A percentile compares a stretch with the other conserved stretches of the same genome.
These are phyloP conservation scores for Balearica regulorum DNA, from an alignment of 2,797 vertebrate genomes.

Conservation along the genomic window DNA sequence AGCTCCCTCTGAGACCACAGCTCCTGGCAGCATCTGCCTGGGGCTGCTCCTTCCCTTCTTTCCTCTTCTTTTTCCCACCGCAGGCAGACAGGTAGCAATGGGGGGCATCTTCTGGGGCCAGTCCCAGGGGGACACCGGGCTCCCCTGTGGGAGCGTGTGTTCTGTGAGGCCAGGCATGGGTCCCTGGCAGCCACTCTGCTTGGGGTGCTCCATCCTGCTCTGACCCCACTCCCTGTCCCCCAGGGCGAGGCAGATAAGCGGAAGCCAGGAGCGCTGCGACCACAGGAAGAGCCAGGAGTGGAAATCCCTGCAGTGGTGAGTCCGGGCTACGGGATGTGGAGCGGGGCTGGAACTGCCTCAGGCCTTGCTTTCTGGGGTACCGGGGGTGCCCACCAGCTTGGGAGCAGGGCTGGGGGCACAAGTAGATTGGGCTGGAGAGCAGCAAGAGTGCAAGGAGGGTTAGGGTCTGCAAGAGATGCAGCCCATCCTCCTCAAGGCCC, in stretches of 20 bases:
- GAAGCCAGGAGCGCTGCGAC: constrained; percentile 10
- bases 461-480: not conserved
- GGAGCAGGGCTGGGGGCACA: not conserved
- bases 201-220: not conserved
- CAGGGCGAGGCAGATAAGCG: constrained; percentile 53
- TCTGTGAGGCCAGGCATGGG: not conserved
- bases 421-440: not conserved
- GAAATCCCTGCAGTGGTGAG: constrained; percentile 60
- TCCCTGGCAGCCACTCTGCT: not conserved
- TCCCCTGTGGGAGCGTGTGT: not conserved
- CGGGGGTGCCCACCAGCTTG: not conserved
- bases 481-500: not conserved
- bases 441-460: not conserved
- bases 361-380: not conserved
- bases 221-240: not conserved
- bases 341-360: not conserved
- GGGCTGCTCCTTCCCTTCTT: constrained; percentile 33
- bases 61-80: constrained; percentile 42
- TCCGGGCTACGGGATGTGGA: not conserved
- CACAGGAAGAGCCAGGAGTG: constrained; percentile 41
- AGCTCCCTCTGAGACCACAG: not conserved
- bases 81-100: constrained; percentile 32
- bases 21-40: not conserved
- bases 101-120: not conserved
- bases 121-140: not conserved